Evolutionary conservation across 2,797 vertebrate species (phyloP).

Genomic region (Poeciliopsis gracilis): DNA sequence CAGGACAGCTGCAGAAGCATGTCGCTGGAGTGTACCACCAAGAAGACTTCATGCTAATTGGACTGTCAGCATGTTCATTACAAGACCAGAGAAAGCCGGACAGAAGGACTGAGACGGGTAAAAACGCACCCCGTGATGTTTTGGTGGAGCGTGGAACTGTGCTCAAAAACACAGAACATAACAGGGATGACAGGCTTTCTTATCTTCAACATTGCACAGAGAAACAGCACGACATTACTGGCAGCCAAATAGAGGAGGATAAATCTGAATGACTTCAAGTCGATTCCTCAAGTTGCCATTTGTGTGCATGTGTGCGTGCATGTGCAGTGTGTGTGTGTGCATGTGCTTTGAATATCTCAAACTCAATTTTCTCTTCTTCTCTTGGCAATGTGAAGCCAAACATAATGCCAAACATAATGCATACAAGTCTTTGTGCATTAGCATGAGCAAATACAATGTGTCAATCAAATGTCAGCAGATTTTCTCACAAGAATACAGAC

Average conservation of each 20-base stretch:
- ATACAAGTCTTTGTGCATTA: slow-evolving; percentile 1
- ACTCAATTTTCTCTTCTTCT: slow-evolving; percentile 16
- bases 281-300: slow-evolving; percentile 23
- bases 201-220: slow-evolving; percentile 55
- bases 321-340: slow-evolving; percentile 4
- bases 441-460: slow-evolving; percentile 7
- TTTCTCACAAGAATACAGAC: slow-evolving; percentile 3
- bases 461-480: slow-evolving; percentile 3
- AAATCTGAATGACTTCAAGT: slow-evolving; percentile 40
- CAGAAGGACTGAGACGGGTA: slow-evolving; percentile 39
- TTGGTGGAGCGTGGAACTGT: slow-evolving; percentile 26
- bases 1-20: slow-evolving; percentile 68
- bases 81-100: slow-evolving; percentile 51
- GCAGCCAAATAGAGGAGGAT: slow-evolving; percentile 48
- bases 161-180: slow-evolving; percentile 46
- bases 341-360: slow-evolving; percentile 19
- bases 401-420: slow-evolving; percentile 15
- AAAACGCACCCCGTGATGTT: slow-evolving; percentile 55
- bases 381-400: slow-evolving; percentile 25
- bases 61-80: slow-evolving; percentile 72
- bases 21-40: slow-evolving; percentile 56
- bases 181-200: slow-evolving; percentile 55
- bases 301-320: slow-evolving; percentile 10
- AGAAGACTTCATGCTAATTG: slow-evolving; percentile 73
- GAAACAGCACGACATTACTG: slow-evolving; percentile 42